Percentiles rank a stretch among this genome's conserved stretches.
Conservation (phyloP, 2,797 vertebrate species). For the Hapalemur alaotrensis region DNA sequence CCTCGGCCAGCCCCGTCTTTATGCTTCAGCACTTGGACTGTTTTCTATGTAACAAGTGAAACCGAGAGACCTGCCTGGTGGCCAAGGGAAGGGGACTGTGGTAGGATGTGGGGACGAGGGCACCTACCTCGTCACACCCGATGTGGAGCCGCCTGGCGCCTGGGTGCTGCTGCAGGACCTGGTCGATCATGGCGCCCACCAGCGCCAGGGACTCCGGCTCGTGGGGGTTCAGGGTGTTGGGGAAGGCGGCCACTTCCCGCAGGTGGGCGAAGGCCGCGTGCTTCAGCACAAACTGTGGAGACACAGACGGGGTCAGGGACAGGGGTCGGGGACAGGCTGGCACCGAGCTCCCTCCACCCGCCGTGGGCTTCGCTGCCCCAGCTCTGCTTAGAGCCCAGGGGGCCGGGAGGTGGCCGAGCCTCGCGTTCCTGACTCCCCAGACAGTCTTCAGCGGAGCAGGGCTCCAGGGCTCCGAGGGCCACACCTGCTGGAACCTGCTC, state of each 20-base stretch:
- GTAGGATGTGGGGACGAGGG: not conserved
- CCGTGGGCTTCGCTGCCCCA: too few relatives aligned
- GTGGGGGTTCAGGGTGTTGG: conserved; percentile 95
- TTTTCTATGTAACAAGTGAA: not conserved
- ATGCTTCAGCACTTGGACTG: not conserved
- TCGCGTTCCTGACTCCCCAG: not conserved
- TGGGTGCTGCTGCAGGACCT: conserved; percentile 91
- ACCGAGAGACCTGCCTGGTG: fast-evolving
- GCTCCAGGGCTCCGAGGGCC: not conserved
- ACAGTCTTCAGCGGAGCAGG: too few relatives aligned
- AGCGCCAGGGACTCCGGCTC: conserved; percentile 86
- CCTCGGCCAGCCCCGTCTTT: not conserved
- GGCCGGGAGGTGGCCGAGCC: not conserved
- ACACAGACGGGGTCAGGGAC: too few relatives aligned
- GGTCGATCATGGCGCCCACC: conserved; percentile 92
- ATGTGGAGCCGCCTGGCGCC: conserved; percentile 85
- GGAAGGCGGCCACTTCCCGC: conserved; percentile 89
- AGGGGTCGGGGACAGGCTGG: not conserved
- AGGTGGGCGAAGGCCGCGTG: conserved; percentile 88
- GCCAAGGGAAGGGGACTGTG: too few relatives aligned
- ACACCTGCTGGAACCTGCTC: not conserved
- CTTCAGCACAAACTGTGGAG: conserved; percentile 94
- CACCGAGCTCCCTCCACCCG: not conserved
- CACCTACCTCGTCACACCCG: conserved; percentile 87
- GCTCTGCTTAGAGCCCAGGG: not conserved